phyloP scores from a whole-genome alignment of 2,888 invertebrate species.

The Hyppa rectilinea region DNA sequence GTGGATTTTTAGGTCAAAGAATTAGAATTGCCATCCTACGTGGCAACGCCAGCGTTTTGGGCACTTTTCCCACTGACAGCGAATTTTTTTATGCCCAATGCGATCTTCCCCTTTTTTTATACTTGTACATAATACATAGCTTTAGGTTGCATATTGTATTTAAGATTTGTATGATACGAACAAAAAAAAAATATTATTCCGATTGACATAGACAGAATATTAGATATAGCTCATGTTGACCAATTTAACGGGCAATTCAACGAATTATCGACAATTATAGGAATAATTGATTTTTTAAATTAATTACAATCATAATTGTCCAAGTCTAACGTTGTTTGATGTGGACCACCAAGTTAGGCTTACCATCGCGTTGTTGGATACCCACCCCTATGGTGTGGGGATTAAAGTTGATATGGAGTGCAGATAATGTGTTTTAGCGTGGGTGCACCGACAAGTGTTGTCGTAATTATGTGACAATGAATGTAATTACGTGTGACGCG shows the following conservation, averaged over 20 bases:
- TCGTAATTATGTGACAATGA: slow-evolving; percentile 88
- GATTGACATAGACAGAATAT: slow-evolving; percentile 6
- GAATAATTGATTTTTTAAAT: slow-evolving; percentile 60
- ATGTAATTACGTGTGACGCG: slow-evolving; percentile 82
- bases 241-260: slow-evolving; percentile 36
- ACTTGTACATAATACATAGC: too few relatives aligned
- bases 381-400: slow-evolving; percentile 62
- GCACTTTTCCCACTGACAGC: too few relatives aligned
- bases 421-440: slow-evolving; percentile 74
- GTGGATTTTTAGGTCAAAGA: too few relatives aligned
- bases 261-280: slow-evolving; percentile 51
- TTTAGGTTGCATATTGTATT: too few relatives aligned
- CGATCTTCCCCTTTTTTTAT: too few relatives aligned
- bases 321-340: slow-evolving; percentile 63
- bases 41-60: too few relatives aligned
- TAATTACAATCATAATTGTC: slow-evolving; percentile 66
- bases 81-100: too few relatives aligned
- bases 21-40: too few relatives aligned
- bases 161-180: too few relatives aligned
- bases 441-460: slow-evolving; percentile 87
- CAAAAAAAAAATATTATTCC: too few relatives aligned
- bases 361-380: slow-evolving; percentile 40
- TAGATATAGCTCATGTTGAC: slow-evolving; percentile 45
- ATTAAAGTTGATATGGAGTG: slow-evolving; percentile 69
- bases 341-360: slow-evolving; percentile 37